Evolutionary conservation across 2,797 vertebrate genomes (phyloP).

Genomic region (Chelon auratus): DNA sequence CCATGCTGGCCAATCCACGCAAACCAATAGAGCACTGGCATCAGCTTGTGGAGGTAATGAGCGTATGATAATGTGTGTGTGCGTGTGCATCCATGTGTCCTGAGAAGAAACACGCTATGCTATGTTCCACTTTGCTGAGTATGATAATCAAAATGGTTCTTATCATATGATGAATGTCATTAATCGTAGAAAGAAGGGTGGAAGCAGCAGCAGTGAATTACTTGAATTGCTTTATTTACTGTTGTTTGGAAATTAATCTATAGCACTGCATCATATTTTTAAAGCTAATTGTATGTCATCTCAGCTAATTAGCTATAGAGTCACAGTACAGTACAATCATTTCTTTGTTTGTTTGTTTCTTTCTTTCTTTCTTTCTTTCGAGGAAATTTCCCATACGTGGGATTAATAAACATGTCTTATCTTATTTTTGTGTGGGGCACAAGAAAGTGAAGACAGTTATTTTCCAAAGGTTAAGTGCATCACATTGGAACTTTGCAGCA

Average conservation of each 20-base stretch:
- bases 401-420: too few species aligned
- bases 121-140: constrained; percentile 2
- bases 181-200: too few species aligned
- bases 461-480: too few species aligned
- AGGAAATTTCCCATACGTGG: too few species aligned
- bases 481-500: too few species aligned
- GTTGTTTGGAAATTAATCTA: constrained; percentile 4
- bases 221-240: constrained; percentile 6
- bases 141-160: neutral
- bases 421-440: too few species aligned
- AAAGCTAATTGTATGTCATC: neutral
- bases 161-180: constrained; percentile 1
- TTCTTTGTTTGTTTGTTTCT: too few species aligned
- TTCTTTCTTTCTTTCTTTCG: too few species aligned
- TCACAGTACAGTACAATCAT: too few species aligned
- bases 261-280: neutral
- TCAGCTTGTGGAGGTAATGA: constrained; percentile 91
- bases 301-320: neutral
- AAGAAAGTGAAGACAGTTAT: too few species aligned
- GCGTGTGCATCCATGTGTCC: constrained; percentile 15
- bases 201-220: neutral
- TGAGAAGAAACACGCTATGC: constrained; percentile 24
- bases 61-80: constrained; percentile 23
- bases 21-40: constrained; percentile 97
- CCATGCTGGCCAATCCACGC: constrained; percentile 94